A percentile compares a stretch with the other conserved stretches of the same genome.
These are phyloP conservation scores for Dryas iulia DNA, from an alignment of 1,140 invertebrate species.

Conservation along the genomic window DNA sequence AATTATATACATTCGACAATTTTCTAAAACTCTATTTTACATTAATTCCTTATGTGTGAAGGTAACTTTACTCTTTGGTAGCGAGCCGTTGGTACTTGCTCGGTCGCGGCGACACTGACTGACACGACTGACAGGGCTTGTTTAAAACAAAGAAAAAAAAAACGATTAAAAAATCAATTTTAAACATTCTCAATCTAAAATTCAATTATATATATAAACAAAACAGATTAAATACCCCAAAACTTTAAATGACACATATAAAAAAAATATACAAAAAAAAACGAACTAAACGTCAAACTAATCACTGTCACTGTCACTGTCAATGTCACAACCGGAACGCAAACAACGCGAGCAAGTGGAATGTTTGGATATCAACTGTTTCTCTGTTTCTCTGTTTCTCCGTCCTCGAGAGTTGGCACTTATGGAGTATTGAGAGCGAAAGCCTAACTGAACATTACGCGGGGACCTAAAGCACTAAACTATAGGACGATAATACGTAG, in stretches of 20 bases:
- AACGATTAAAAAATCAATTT: background rate
- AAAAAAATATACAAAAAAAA: background rate
- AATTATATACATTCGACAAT: constrained; percentile 66
- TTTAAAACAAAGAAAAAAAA: no score
- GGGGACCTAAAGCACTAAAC: background rate
- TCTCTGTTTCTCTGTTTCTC: constrained; percentile 29
- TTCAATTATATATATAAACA: background rate
- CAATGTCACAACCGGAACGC: background rate
- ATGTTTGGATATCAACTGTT: constrained; percentile 55
- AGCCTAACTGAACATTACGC: constrained; percentile 2
- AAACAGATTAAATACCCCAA: background rate
- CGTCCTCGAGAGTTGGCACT: constrained; percentile 59
- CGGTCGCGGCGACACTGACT: background rate
- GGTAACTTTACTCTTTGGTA: constrained; percentile 79
- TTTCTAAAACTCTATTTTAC: constrained; percentile 66
- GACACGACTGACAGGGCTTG: background rate
- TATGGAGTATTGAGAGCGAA: constrained; percentile 51
- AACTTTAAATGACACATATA: background rate
- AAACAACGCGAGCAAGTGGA: constrained; percentile 40
- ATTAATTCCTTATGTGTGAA: constrained; percentile 71
- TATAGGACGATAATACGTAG: background rate
- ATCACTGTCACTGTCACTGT: no score
- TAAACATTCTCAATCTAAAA: background rate
- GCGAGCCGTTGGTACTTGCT: constrained; percentile 45
- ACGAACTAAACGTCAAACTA: no score